phyloP scores from a whole-genome alignment of 2,888 invertebrate genomes.

The Tetramorium bicarinatum region DNA sequence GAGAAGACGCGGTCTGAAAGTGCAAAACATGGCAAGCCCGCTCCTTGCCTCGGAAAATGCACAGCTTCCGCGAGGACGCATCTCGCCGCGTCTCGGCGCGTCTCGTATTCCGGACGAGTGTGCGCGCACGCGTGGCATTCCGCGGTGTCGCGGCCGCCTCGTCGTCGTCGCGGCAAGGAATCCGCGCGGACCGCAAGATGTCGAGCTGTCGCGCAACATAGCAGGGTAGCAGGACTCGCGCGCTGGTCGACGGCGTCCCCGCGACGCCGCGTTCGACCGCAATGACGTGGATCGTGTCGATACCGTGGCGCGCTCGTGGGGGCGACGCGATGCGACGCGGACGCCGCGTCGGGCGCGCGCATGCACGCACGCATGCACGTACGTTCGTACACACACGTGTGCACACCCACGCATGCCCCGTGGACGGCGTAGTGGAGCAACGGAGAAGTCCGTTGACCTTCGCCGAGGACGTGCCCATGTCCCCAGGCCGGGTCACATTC shows the following conservation, averaged over 20 bases:
- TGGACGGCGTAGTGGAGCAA: neutral
- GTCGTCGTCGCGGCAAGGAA: conserved; percentile 60
- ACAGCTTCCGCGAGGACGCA: neutral
- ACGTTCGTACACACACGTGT: neutral
- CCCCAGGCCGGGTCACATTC: conserved; percentile 84
- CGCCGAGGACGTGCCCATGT: conserved; percentile 82
- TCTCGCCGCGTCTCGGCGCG: neutral
- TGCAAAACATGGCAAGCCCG: no score
- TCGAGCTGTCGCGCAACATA: conserved; percentile 78
- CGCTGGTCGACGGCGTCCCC: neutral
- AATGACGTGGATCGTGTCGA: conserved; percentile 1
- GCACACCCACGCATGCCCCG: neutral
- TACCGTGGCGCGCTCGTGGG: neutral
- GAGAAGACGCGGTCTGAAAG: neutral
- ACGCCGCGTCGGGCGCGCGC: neutral
- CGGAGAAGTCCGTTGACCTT: conserved; percentile 81
- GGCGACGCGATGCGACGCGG: neutral
- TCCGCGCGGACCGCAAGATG: conserved; percentile 77
- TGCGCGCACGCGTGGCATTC: neutral
- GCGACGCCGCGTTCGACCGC: neutral
- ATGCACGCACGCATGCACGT: neutral
- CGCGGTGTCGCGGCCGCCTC: conserved; percentile 29
- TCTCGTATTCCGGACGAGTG: neutral
- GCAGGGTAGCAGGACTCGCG: conserved; percentile 64
- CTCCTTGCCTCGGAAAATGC: neutral